These are phyloP conservation scores for Acanthacorydalis orientalis DNA, from an alignment of 2,888 invertebrate species.

Conservation along the genomic window DNA sequence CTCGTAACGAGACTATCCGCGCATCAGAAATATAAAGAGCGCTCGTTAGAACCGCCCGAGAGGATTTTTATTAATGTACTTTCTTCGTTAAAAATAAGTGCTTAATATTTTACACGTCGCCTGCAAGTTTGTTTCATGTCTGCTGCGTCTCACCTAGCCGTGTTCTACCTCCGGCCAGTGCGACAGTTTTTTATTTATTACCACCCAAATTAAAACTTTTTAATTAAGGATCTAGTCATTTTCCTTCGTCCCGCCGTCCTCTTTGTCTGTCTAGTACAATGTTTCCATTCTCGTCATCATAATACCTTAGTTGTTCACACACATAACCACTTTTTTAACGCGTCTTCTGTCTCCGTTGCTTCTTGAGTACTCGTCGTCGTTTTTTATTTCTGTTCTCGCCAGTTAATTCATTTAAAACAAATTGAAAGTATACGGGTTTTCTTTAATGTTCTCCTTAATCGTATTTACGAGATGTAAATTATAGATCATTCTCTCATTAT, in stretches of 20 bases:
- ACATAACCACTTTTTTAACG: no score
- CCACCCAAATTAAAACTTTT: conserved; percentile 2
- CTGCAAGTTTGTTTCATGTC: conserved; percentile 1
- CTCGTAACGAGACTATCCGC: no score
- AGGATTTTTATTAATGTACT: conserved; percentile 11
- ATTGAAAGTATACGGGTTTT: no score
- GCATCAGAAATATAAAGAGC: background rate
- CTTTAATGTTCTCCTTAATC: no score
- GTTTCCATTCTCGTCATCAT: no score
- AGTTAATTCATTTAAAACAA: no score
- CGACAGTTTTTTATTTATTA: conserved; percentile 1
- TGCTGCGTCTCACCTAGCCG: background rate
- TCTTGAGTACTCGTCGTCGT: no score
- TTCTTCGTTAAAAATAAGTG: conserved; percentile 11
- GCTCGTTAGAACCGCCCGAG: conserved; percentile 8
- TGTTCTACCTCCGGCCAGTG: background rate
- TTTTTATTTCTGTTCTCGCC: no score
- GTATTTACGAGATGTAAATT: no score
- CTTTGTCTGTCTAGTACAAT: background rate
- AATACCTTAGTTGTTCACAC: no score
- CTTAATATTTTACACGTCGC: conserved; percentile 11
- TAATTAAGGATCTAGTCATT: conserved; percentile 1
- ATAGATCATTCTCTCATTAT: no score
- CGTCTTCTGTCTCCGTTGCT: no score
- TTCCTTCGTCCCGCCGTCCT: background rate